These are phyloP conservation scores for Scotopteryx bipunctaria DNA, from an alignment of 2,888 invertebrate genomes.

Conservation along the genomic window DNA sequence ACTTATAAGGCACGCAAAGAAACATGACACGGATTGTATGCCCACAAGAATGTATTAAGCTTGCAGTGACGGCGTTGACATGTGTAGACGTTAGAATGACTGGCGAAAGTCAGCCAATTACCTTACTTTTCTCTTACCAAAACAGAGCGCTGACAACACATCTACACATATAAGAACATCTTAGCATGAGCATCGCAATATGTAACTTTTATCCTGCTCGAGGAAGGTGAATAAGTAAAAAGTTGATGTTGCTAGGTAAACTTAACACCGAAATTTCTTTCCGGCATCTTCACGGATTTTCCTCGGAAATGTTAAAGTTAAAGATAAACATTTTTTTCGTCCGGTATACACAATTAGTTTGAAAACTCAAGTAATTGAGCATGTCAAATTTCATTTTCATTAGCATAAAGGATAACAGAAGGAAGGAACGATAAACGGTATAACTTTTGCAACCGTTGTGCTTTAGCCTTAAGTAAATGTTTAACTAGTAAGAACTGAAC, in stretches of 20 bases:
- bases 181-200: not conserved
- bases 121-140: no score
- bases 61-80: no score
- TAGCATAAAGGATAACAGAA: not conserved
- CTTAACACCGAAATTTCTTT: no score
- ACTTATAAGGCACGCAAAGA: no score
- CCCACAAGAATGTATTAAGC: no score
- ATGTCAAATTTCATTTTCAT: slow-evolving; percentile 14
- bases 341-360: slow-evolving; percentile 7
- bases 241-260: no score
- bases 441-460: not conserved
- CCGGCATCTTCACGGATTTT: no score
- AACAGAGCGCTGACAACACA: no score
- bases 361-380: slow-evolving; percentile 13
- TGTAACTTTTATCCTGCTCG: slow-evolving; percentile 1
- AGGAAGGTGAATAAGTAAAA: not conserved
- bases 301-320: not conserved
- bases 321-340: not conserved
- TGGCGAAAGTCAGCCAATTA: no score
- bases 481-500: not conserved
- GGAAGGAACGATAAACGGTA: not conserved
- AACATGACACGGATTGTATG: no score
- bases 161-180: not conserved
- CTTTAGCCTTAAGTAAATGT: not conserved
- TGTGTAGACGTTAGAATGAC: no score